Percentiles rank a stretch among this genome's conserved stretches.
Conservation (phyloP, 2,113 vertebrate species). For the Labeo catla region DNA sequence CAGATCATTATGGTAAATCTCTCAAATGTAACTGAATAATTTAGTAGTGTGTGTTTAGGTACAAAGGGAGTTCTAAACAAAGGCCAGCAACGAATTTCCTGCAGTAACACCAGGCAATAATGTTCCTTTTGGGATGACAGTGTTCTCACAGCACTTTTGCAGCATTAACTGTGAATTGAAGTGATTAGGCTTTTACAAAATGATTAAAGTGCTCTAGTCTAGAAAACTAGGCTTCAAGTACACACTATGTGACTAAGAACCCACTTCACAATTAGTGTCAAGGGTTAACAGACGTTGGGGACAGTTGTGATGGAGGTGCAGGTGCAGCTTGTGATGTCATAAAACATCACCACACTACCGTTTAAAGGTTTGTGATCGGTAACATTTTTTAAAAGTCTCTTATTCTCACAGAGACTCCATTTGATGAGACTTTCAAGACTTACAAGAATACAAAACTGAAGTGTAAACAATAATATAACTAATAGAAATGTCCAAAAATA, state of each 20-base stretch:
- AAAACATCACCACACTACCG: not conserved
- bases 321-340: not conserved
- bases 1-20: conserved; percentile 50
- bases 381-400: not conserved
- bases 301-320: not conserved
- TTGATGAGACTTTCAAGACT: not conserved
- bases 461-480: not conserved
- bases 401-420: not conserved
- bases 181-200: conserved; percentile 10
- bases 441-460: not conserved
- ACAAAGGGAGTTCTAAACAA: conserved; percentile 52
- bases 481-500: too few relatives aligned
- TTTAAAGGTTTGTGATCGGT: not conserved
- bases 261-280: conserved; percentile 1
- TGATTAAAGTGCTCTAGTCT: not conserved
- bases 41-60: conserved; percentile 54
- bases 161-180: not conserved
- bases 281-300: not conserved
- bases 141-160: not conserved
- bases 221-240: not conserved
- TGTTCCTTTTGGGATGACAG: not conserved
- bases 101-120: not conserved
- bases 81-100: conserved; percentile 40
- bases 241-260: not conserved
- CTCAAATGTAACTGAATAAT: conserved; percentile 63